A percentile compares a stretch with the other conserved stretches of the same genome.
These are phyloP conservation scores for Coenobita brevimanus DNA, from an alignment of 1,140 invertebrate species.

Conservation along the genomic window DNA sequence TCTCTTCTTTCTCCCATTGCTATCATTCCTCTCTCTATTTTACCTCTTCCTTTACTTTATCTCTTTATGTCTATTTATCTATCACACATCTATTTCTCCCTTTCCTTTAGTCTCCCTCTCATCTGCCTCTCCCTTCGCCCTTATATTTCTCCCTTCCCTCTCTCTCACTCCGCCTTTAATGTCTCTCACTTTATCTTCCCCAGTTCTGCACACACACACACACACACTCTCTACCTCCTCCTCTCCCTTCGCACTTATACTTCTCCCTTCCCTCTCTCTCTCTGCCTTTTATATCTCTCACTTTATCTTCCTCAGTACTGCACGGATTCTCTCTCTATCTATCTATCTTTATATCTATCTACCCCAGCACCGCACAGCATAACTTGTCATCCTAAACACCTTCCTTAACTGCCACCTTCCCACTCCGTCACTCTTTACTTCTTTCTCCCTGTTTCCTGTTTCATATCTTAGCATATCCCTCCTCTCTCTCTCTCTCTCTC, in stretches of 20 bases:
- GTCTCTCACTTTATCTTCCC: not conserved
- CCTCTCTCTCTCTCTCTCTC: too few relatives aligned
- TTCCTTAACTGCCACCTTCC: too few relatives aligned
- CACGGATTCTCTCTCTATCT: not conserved
- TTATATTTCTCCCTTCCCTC: not conserved
- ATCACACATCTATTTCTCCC: not conserved
- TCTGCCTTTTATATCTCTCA: not conserved
- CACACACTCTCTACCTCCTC: not conserved
- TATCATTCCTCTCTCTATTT: slow-evolving; percentile 3
- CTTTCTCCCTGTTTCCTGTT: too few relatives aligned
- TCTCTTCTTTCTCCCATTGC: not conserved
- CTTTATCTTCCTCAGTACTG: slow-evolving; percentile 3
- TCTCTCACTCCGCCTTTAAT: not conserved
- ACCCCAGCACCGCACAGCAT: not conserved
- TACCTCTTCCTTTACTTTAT: not conserved
- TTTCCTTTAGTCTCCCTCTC: not conserved
- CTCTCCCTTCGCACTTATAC: not conserved
- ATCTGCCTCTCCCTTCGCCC: not conserved
- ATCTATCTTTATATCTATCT: not conserved
- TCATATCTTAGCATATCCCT: too few relatives aligned
- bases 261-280: not conserved
- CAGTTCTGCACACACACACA: not conserved
- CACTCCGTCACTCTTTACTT: too few relatives aligned
- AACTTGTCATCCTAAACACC: not conserved
- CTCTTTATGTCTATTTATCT: not conserved